phyloP scores from a whole-genome alignment of 2,888 invertebrate species.

The Leptinotarsa tumamoca region DNA sequence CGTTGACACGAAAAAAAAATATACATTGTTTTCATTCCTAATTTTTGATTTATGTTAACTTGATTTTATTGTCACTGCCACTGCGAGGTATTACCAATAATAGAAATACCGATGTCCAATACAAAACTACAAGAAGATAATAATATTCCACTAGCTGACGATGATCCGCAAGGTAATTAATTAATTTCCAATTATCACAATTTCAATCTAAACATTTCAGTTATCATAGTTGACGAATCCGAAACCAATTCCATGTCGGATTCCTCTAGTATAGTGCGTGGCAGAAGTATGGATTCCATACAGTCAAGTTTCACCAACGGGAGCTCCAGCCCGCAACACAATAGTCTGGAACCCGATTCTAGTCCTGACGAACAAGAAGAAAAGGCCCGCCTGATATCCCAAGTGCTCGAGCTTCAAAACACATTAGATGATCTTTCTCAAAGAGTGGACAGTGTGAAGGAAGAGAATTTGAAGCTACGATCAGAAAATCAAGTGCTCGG shows the following conservation, averaged over 20 bases:
- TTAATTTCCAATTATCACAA: background rate
- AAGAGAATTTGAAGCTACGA: conserved; percentile 95
- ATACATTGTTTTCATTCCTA: background rate
- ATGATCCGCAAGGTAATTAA: conserved; percentile 84
- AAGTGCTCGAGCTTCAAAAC: conserved; percentile 97
- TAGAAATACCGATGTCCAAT: conserved; percentile 62
- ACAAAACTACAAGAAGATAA: conserved; percentile 82
- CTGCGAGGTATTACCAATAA: background rate
- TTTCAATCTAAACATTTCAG: conserved; percentile 65
- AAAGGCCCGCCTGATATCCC: conserved; percentile 95
- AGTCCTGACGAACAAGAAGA: conserved; percentile 94
- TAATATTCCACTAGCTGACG: conserved; percentile 92
- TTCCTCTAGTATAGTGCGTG: conserved; percentile 76
- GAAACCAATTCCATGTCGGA: conserved; percentile 70
- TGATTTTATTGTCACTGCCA: background rate
- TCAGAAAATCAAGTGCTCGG: conserved; percentile 99
- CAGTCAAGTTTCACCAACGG: conserved; percentile 90
- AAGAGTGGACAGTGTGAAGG: conserved; percentile 97
- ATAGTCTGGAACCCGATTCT: conserved; percentile 76
- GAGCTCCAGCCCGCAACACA: conserved; percentile 82
- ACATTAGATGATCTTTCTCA: conserved; percentile 98
- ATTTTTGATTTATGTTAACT: background rate
- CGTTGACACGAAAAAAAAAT: background rate
- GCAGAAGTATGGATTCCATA: conserved; percentile 90
- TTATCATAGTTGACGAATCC: conserved; percentile 86